Evolutionary conservation across 1,140 invertebrate species (phyloP).

Genomic region (Lepidurus apus): DNA sequence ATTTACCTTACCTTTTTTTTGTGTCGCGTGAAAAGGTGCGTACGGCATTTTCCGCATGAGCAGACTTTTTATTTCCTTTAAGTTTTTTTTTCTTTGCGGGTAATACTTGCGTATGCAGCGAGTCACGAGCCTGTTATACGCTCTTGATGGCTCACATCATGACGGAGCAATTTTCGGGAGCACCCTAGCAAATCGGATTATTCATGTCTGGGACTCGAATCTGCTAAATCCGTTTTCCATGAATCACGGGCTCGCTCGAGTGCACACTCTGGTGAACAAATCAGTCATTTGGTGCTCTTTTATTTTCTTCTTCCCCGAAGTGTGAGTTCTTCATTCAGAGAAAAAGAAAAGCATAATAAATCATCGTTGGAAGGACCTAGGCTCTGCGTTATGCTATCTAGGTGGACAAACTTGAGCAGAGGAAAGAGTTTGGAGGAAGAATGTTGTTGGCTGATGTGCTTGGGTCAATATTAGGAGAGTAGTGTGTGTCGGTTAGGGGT

Average conservation of each 20-base stretch:
- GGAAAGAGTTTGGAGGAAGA: neutral
- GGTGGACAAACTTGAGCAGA: neutral
- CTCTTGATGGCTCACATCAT: neutral
- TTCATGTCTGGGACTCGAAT: neutral
- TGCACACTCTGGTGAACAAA: neutral
- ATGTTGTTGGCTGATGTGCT: neutral
- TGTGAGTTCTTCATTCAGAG: too few relatives aligned
- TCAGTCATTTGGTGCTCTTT: too few relatives aligned
- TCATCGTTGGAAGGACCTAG: too few relatives aligned
- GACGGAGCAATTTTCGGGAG: constrained; percentile 1
- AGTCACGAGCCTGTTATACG: neutral
- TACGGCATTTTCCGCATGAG: constrained; percentile 13
- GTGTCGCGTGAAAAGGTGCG: neutral
- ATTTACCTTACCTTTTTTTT: neutral
- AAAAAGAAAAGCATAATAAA: too few relatives aligned
- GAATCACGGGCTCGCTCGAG: neutral
- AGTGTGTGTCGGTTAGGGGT: neutral
- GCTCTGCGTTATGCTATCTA: neutral
- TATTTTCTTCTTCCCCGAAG: too few relatives aligned
- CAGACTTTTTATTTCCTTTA: neutral
- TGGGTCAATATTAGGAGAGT: constrained; percentile 18
- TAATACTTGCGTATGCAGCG: constrained; percentile 3
- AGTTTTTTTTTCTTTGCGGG: neutral
- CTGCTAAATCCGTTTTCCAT: constrained; percentile 8
- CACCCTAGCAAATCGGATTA: constrained; percentile 18